A percentile compares a stretch with the other conserved stretches of the same genome.
These are phyloP conservation scores for Ataeniobius toweri DNA, from an alignment of 2,797 vertebrate species.

Conservation along the genomic window DNA sequence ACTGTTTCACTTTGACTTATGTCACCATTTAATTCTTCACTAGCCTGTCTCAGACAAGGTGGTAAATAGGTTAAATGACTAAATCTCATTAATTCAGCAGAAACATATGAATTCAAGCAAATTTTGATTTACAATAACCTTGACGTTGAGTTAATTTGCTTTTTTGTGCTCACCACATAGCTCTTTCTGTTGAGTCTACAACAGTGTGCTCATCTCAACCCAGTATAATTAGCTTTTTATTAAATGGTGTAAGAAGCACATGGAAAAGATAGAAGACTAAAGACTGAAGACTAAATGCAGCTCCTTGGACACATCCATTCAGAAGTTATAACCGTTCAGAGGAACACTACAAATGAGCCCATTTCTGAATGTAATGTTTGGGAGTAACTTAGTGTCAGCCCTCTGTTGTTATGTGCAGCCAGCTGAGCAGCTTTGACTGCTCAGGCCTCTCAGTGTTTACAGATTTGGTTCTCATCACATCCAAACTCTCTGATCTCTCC, in stretches of 20 bases:
- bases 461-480: conserved; percentile 12
- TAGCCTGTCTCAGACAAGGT: neutral
- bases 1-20: neutral
- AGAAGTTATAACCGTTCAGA: neutral
- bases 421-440: neutral
- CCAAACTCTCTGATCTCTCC: conserved; percentile 18
- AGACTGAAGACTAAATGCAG: neutral
- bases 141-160: neutral
- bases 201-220: neutral
- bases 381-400: neutral
- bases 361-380: neutral
- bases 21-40: neutral
- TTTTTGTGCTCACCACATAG: neutral
- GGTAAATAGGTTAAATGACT: neutral
- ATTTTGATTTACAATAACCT: neutral
- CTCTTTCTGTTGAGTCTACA: too few species aligned
- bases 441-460: conserved; percentile 7
- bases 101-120: neutral
- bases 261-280: neutral
- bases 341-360: neutral
- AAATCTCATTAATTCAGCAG: neutral
- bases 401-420: neutral
- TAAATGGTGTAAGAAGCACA: neutral
- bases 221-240: neutral
- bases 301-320: neutral